phyloP scores from a whole-genome alignment of 2,113 vertebrate species.

The Helogale parvula region DNA sequence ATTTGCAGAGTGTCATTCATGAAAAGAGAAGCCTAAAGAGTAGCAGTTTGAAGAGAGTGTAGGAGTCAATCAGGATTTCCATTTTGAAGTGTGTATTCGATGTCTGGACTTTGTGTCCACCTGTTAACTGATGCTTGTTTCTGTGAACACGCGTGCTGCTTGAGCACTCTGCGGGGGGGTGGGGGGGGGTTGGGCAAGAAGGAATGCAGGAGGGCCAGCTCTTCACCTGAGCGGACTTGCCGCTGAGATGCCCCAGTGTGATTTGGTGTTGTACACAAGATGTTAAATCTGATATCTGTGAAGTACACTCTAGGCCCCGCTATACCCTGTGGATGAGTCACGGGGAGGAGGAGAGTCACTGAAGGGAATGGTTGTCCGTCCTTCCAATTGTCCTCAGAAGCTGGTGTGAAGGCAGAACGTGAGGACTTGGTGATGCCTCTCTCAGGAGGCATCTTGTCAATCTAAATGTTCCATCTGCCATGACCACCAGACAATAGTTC shows the following conservation, averaged over 20 bases:
- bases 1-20: not conserved
- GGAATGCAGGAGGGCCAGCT: slow-evolving; percentile 27
- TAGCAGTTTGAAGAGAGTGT: not conserved
- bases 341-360: not conserved
- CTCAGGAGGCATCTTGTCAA: not conserved
- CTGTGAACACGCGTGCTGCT: not conserved
- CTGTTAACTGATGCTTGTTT: not conserved
- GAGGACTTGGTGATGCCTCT: not conserved
- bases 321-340: not conserved
- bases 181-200: not conserved
- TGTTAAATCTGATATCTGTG: not conserved
- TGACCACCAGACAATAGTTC: not conserved
- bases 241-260: not conserved
- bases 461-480: not conserved
- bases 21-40: not conserved
- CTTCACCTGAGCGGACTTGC: not conserved
- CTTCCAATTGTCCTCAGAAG: not conserved
- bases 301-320: not conserved
- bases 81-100: not conserved
- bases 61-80: not conserved
- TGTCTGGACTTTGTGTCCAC: not conserved
- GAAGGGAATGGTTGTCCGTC: not conserved
- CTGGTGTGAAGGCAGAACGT: not conserved
- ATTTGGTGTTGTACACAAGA: not conserved
- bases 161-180: not conserved